A percentile compares a stretch with the other conserved stretches of the same genome.
These are phyloP conservation scores for Botia kubotai DNA, from an alignment of 2,797 vertebrate species.

Conservation along the genomic window DNA sequence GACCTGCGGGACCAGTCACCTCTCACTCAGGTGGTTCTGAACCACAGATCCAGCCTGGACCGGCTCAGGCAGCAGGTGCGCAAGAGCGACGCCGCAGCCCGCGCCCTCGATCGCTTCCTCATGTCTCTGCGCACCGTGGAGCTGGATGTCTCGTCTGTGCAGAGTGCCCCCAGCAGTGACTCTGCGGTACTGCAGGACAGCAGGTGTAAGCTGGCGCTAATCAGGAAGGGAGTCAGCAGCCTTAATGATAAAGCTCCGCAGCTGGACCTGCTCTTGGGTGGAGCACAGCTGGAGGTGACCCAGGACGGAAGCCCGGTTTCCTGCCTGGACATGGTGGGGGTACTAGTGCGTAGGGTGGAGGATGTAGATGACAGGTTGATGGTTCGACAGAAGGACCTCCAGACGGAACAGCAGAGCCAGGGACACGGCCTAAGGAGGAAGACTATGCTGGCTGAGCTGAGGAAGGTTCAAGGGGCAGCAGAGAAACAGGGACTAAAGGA, in stretches of 20 bases:
- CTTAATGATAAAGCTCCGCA: conserved; percentile 82
- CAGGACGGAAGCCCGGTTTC: conserved; percentile 69
- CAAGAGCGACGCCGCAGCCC: conserved; percentile 78
- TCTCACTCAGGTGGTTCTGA: conserved; percentile 76
- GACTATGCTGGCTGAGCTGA: conserved; percentile 80
- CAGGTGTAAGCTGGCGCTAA: conserved; percentile 67
- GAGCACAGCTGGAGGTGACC: conserved; percentile 78
- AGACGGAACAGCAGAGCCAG: conserved; percentile 72
- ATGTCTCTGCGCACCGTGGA: conserved; percentile 80
- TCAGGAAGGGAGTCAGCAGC: conserved; percentile 74
- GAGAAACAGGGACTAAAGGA: conserved; percentile 86
- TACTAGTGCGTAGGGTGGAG: conserved; percentile 70
- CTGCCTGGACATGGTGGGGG: conserved; percentile 76
- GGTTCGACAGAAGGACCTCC: conserved; percentile 67
- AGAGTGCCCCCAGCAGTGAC: conserved; percentile 64
- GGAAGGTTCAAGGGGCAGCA: conserved; percentile 78
- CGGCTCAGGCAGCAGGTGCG: conserved; percentile 80
- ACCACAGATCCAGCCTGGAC: conserved; percentile 82
- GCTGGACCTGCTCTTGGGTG: conserved; percentile 82
- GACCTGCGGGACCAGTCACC: conserved; percentile 80
- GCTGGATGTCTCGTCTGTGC: conserved; percentile 69
- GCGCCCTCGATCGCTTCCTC: conserved; percentile 86
- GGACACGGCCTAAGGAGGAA: conserved; percentile 76
- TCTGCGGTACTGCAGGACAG: conserved; percentile 65
- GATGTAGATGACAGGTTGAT: conserved; percentile 68